A percentile compares a stretch with the other conserved stretches of the same genome.
phyloP scores from a whole-genome alignment of 1,140 invertebrate species.

The Nasonia giraulti region DNA sequence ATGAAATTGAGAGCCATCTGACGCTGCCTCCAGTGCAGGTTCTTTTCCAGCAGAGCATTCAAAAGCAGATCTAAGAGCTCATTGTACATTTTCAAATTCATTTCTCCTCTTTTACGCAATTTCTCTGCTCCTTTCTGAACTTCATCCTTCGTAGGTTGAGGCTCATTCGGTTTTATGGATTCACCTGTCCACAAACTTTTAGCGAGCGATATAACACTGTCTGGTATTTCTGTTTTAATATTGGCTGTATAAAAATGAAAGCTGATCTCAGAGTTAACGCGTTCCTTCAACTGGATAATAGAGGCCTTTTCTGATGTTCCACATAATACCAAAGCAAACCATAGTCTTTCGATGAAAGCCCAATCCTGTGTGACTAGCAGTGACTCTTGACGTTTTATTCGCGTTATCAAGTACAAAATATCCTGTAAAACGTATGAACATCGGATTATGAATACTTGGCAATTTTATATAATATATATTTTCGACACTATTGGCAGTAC shows the following conservation, averaged over 20 bases:
- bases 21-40: conserved; percentile 88
- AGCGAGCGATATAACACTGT: conserved; percentile 74
- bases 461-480: neutral
- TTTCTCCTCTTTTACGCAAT: conserved; percentile 69
- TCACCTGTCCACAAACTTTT: conserved; percentile 69
- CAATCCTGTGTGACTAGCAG: conserved; percentile 79
- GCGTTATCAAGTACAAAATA: conserved; percentile 78
- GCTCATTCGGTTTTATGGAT: conserved; percentile 59
- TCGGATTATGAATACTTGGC: conserved; percentile 19
- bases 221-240: conserved; percentile 76
- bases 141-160: conserved; percentile 64
- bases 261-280: conserved; percentile 72
- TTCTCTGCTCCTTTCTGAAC: conserved; percentile 68
- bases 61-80: conserved; percentile 79
- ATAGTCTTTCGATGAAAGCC: conserved; percentile 81
- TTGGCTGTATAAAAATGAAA: conserved; percentile 76
- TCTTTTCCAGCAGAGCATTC: conserved; percentile 78
- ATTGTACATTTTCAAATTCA: conserved; percentile 77
- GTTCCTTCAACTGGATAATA: conserved; percentile 84
- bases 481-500: neutral
- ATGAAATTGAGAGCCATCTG: conserved; percentile 85
- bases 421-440: conserved; percentile 58
- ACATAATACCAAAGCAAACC: conserved; percentile 84
- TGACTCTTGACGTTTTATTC: conserved; percentile 82
- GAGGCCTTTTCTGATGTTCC: conserved; percentile 88